These are phyloP conservation scores for Neosalanx taihuensis DNA, from an alignment of 2,797 vertebrate species.

Conservation along the genomic window DNA sequence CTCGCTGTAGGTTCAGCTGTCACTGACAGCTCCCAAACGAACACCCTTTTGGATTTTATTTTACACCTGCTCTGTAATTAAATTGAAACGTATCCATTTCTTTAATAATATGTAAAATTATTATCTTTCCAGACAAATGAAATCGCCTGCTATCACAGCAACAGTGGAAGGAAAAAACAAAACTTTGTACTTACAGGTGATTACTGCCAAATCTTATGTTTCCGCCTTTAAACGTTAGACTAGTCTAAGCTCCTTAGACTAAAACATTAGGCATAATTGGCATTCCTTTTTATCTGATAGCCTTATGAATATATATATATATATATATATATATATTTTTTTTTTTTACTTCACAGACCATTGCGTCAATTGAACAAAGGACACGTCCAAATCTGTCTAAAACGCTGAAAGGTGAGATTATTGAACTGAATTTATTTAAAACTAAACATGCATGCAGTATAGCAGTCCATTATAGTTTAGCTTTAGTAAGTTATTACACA, in stretches of 20 bases:
- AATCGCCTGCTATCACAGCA: constrained; percentile 90
- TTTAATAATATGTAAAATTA: not conserved
- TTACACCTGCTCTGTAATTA: not conserved
- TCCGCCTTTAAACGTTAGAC: not conserved
- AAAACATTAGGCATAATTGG: not conserved
- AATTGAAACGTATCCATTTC: not conserved
- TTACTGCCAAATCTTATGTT: not conserved
- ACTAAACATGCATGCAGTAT: not conserved
- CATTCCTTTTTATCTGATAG: not conserved
- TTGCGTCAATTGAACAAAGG: constrained; percentile 90
- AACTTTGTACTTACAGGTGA: constrained; percentile 94
- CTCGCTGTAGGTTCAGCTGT: constrained; percentile 79
- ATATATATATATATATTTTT: not conserved
- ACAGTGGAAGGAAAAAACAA: constrained; percentile 90
- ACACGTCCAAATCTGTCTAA: constrained; percentile 90
- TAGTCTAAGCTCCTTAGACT: no score
- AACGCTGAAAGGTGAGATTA: constrained; percentile 81
- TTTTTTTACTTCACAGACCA: constrained; percentile 71
- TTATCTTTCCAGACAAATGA: constrained; percentile 83
- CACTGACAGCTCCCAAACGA: no score
- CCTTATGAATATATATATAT: not conserved
- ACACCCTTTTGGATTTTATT: not conserved
- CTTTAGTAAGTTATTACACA: no score
- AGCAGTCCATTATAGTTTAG: no score
- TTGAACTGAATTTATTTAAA: not conserved